Conservation (phyloP, 2,888 invertebrate species). For the Callimorpha dominula region DNA sequence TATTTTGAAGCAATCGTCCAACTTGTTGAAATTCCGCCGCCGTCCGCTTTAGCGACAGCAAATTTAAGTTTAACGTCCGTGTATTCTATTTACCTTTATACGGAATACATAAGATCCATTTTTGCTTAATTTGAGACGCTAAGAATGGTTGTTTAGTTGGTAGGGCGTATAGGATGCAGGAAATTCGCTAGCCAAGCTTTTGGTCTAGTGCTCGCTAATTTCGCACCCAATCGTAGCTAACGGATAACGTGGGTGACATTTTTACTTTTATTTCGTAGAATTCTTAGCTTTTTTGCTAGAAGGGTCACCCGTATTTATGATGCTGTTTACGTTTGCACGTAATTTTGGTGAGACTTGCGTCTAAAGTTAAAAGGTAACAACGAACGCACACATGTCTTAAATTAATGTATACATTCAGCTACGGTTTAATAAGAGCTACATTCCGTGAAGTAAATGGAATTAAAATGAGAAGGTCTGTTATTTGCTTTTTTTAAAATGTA, state of each 20-base stretch:
- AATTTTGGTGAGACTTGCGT: constrained; percentile 25
- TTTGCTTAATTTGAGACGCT: constrained; percentile 53
- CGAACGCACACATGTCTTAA: neutral
- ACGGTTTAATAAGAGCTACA: neutral
- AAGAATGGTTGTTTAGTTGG: constrained; percentile 33
- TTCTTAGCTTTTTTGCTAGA: constrained; percentile 52
- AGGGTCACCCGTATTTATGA: constrained; percentile 52
- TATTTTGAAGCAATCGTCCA: constrained; percentile 71
- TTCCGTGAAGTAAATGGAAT: neutral
- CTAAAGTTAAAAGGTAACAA: constrained; percentile 11
- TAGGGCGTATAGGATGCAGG: constrained; percentile 67
- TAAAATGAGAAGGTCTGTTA: too few species aligned
- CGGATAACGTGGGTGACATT: constrained; percentile 75
- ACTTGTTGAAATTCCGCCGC: constrained; percentile 85
- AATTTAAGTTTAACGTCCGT: constrained; percentile 65
- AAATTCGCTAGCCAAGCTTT: constrained; percentile 82
- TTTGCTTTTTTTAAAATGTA: too few species aligned
- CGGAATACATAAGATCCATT: constrained; percentile 59
- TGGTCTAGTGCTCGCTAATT: constrained; percentile 82
- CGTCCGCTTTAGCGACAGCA: constrained; percentile 75
- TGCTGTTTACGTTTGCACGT: constrained; percentile 47
- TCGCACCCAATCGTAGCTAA: constrained; percentile 77
- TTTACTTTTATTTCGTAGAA: constrained; percentile 66
- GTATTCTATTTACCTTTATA: constrained; percentile 61
- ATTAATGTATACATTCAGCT: neutral